These are phyloP conservation scores for Poeciliopsis gracilis DNA, from an alignment of 2,797 vertebrate genomes.

Conservation along the genomic window DNA sequence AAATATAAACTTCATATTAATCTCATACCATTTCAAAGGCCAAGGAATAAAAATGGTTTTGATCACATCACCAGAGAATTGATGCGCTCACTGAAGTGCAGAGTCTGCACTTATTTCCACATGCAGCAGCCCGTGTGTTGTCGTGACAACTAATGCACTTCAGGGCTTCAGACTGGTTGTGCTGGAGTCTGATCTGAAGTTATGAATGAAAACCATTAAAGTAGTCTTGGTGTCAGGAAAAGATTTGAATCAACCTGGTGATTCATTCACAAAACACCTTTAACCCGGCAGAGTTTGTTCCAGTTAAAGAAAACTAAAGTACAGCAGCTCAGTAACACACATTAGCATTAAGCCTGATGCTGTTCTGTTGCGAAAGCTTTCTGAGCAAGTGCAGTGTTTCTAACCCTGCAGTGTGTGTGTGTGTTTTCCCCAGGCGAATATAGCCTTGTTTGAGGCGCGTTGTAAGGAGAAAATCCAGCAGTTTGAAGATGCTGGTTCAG, in stretches of 20 bases:
- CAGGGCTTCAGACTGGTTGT: not conserved
- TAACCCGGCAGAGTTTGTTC: not conserved
- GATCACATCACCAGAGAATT: not conserved
- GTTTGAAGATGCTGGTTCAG: conserved; percentile 96
- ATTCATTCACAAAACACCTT: no score
- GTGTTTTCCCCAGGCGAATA: conserved; percentile 88
- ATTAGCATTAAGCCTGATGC: not conserved
- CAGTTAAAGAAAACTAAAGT: not conserved
- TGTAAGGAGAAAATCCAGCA: conserved; percentile 99
- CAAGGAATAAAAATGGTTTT: not conserved
- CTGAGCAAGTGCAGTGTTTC: not conserved
- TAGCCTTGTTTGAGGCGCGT: conserved; percentile 97
- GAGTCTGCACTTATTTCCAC: not conserved
- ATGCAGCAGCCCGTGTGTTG: not conserved
- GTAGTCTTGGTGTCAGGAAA: not conserved
- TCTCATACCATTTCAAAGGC: not conserved
- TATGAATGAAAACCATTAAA: not conserved
- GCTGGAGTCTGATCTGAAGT: not conserved
- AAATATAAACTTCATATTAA: not conserved
- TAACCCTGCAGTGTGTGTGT: conserved; percentile 10
- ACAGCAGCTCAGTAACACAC: not conserved
- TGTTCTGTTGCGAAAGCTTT: not conserved
- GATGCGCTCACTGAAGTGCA: not conserved
- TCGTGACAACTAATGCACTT: not conserved
- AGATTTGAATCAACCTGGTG: not conserved